phyloP scores from a whole-genome alignment of 2,797 vertebrate genomes.

The Gallinago nigripennis region DNA sequence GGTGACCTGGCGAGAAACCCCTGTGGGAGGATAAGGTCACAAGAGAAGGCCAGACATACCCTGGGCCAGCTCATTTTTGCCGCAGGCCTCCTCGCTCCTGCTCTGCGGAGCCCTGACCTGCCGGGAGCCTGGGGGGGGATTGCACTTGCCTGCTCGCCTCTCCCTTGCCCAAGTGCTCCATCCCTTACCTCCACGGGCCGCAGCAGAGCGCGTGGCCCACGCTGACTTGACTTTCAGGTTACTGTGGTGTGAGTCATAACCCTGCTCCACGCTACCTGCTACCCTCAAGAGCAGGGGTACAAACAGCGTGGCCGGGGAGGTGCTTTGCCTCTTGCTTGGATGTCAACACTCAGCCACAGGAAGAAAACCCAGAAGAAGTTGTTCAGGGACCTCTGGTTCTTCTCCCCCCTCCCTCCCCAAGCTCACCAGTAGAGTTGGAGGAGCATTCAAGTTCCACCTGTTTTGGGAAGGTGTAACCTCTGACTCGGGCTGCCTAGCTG shows the following conservation, averaged over 20 bases:
- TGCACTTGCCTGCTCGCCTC: background rate
- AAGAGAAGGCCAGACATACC: background rate
- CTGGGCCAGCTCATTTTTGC: background rate
- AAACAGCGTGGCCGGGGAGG: rapidly evolving
- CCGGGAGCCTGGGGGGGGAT: background rate
- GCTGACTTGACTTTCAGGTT: background rate
- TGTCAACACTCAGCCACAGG: background rate
- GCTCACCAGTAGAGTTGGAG: background rate
- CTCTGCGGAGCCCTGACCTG: background rate
- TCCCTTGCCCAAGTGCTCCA: background rate
- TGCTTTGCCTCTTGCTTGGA: background rate
- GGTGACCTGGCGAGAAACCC: background rate
- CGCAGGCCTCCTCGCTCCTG: background rate
- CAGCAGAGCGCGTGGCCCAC: background rate
- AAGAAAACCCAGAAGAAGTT: background rate
- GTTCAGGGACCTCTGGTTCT: background rate
- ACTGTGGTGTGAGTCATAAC: background rate
- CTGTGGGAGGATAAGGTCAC: background rate
- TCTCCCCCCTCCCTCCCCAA: background rate
- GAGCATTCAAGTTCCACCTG: conserved; percentile 49
- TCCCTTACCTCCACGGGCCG: background rate
- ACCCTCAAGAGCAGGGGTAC: background rate
- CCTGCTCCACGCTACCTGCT: background rate
- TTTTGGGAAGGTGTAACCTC: conserved; percentile 60
- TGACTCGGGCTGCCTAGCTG: conserved; percentile 54